phyloP scores from a whole-genome alignment of 2,888 invertebrate species.

The Tuberolachnus salignus region DNA sequence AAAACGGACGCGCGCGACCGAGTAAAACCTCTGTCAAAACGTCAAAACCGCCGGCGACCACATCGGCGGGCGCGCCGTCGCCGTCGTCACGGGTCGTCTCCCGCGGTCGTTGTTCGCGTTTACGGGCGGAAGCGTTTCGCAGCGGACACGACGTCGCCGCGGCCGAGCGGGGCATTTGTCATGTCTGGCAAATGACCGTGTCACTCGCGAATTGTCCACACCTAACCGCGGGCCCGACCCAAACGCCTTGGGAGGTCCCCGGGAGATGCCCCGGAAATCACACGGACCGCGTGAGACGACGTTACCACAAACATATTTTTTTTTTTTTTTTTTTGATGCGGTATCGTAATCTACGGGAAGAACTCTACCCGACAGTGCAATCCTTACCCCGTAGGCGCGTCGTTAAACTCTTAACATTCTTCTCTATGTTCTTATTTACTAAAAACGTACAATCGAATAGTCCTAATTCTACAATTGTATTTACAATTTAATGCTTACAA shows the following conservation, averaged over 20 bases:
- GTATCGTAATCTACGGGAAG: no score
- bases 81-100: slow-evolving; percentile 29
- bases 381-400: no score
- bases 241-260: slow-evolving; percentile 23
- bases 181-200: slow-evolving; percentile 35
- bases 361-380: no score
- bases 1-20: background rate
- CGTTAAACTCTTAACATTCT: no score
- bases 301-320: no score
- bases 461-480: no score
- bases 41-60: slow-evolving; percentile 3
- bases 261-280: background rate
- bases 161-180: slow-evolving; percentile 37
- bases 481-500: no score
- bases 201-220: slow-evolving; percentile 14
- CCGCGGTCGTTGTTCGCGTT: background rate
- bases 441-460: no score
- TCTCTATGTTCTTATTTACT: no score
- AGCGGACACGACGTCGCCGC: background rate
- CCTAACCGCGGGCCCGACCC: background rate
- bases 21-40: slow-evolving; percentile 41
- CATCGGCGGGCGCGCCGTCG: background rate
- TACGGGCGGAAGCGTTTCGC: background rate
- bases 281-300: no score
- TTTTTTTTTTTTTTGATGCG: no score